Percentiles rank a stretch among this genome's conserved stretches.
Evolutionary conservation across 2,888 invertebrate species (phyloP).

Genomic region (Eumacrocentrus americanus): DNA sequence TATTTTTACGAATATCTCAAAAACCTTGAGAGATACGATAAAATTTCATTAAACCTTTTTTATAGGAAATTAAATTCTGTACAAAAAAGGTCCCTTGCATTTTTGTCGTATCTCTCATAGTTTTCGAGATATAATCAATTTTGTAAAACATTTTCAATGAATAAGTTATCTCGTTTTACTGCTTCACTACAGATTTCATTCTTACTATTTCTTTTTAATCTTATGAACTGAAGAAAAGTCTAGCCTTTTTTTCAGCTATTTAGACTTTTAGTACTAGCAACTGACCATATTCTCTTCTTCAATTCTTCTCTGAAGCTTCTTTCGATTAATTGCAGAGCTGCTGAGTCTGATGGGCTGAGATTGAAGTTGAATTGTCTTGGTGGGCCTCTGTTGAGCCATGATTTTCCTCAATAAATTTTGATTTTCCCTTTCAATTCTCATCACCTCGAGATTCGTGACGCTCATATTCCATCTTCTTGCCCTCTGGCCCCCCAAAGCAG

Average conservation of each 20-base stretch:
- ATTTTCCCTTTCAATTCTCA: constrained; percentile 62
- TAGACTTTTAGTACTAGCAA: too few relatives aligned
- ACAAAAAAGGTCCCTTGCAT: too few relatives aligned
- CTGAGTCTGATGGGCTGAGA: constrained; percentile 41
- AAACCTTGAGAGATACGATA: too few relatives aligned
- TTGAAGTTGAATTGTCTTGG: constrained; percentile 31
- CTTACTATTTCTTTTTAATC: too few relatives aligned
- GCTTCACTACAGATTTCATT: too few relatives aligned
- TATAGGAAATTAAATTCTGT: too few relatives aligned
- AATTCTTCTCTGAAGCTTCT: constrained; percentile 62
- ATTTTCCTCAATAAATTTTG: constrained; percentile 60
- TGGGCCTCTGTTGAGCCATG: constrained; percentile 53
- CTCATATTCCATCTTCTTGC: constrained; percentile 57
- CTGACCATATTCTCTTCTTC: constrained; percentile 64
- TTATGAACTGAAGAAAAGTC: too few relatives aligned
- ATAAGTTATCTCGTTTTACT: too few relatives aligned
- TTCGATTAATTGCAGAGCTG: constrained; percentile 63
- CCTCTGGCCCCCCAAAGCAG: constrained; percentile 17
- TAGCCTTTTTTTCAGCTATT: not conserved
- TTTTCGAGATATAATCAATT: too few relatives aligned
- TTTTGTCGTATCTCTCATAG: too few relatives aligned
- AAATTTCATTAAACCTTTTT: too few relatives aligned
- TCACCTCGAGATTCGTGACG: constrained; percentile 60
- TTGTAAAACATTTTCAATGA: too few relatives aligned
- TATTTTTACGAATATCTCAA: constrained; percentile 9